phyloP scores from a whole-genome alignment of 2,888 invertebrate genomes.

The Hydrotaea cyrtoneurina region DNA sequence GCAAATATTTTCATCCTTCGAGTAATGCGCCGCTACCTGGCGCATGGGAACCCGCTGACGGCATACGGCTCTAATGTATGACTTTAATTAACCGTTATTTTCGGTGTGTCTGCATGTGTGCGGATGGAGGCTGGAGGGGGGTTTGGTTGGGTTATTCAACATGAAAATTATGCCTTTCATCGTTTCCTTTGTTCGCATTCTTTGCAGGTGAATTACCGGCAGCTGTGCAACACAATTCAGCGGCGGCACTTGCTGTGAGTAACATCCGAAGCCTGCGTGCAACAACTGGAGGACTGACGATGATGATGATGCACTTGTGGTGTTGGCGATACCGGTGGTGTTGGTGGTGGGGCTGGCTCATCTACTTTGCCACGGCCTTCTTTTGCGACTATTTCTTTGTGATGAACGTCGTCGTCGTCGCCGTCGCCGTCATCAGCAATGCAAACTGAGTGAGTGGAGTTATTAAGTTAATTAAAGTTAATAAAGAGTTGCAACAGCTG shows the following conservation, averaged over 20 bases:
- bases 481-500: conserved; percentile 18
- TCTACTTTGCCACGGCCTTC: conserved; percentile 50
- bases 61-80: conserved; percentile 6
- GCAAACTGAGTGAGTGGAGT: conserved; percentile 39
- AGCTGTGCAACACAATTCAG: conserved; percentile 78
- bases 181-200: conserved; percentile 22
- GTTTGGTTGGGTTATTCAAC: background rate
- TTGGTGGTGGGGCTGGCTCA: conserved; percentile 43
- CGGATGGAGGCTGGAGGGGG: background rate
- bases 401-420: conserved; percentile 10
- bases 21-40: background rate
- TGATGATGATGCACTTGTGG: conserved; percentile 57
- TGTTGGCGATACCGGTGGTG: conserved; percentile 13
- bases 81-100: conserved; percentile 38
- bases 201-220: conserved; percentile 77
- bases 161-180: conserved; percentile 21
- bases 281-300: conserved; percentile 10
- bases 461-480: conserved; percentile 61
- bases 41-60: background rate
- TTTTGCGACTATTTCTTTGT: conserved; percentile 22
- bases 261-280: conserved; percentile 33
- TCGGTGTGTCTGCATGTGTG: background rate
- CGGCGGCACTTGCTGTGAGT: conserved; percentile 63
- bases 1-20: background rate
- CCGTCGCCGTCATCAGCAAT: background rate